Percentiles rank a stretch among this genome's conserved stretches.
phyloP scores from a whole-genome alignment of 2,888 invertebrate species.

The Chloroclystis v-ata region DNA sequence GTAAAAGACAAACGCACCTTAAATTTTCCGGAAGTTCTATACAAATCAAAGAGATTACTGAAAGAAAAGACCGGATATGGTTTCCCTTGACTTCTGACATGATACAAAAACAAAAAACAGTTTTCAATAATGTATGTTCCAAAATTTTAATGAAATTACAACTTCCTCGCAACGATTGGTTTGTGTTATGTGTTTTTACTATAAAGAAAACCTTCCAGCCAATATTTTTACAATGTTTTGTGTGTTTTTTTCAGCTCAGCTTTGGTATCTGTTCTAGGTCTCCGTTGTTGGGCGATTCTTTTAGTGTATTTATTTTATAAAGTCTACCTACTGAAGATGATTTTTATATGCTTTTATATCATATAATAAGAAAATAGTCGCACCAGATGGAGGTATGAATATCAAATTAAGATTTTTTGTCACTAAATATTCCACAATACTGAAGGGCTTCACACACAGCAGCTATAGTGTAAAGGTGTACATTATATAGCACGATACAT shows the following conservation, averaged over 20 bases:
- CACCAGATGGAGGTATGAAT: constrained; percentile 56
- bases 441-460: too few species aligned
- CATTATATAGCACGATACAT: too few species aligned
- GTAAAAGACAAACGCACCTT: constrained; percentile 3
- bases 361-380: constrained; percentile 31
- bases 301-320: constrained; percentile 38
- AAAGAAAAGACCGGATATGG: constrained; percentile 35
- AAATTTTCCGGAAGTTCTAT: constrained; percentile 23
- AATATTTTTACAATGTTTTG: constrained; percentile 7
- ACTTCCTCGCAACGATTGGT: constrained; percentile 51
- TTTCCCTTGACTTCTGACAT: constrained; percentile 50
- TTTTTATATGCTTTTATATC: constrained; percentile 40
- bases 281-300: constrained; percentile 44
- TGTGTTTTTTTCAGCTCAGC: constrained; percentile 36
- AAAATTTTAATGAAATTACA: constrained; percentile 69
- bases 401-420: neutral
- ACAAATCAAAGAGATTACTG: constrained; percentile 14
- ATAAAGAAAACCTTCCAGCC: constrained; percentile 1
- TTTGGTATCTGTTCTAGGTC: constrained; percentile 50
- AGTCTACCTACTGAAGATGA: constrained; percentile 42
- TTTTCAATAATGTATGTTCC: constrained; percentile 61
- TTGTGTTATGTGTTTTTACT: constrained; percentile 16
- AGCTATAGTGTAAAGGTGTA: too few species aligned
- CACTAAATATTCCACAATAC: too few species aligned
- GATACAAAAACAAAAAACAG: constrained; percentile 72